Evolutionary conservation across 2,888 invertebrate species (phyloP).

Genomic region (Drosophila rubida): DNA sequence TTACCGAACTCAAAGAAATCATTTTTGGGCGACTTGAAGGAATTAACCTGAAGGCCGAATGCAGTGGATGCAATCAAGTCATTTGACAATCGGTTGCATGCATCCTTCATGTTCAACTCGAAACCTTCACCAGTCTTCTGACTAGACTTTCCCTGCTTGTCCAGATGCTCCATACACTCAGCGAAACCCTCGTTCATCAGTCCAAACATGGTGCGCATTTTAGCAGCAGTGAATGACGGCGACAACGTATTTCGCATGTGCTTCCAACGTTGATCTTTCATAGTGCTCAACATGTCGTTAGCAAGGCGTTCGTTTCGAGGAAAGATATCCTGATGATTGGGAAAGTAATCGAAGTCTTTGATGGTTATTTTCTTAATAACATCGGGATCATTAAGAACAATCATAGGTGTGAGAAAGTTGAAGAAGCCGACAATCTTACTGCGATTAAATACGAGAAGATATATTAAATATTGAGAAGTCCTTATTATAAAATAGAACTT

Average conservation of each 20-base stretch:
- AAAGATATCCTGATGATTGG: slow-evolving; percentile 84
- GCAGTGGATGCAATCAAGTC: slow-evolving; percentile 84
- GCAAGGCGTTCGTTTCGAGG: slow-evolving; percentile 84
- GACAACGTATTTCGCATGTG: slow-evolving; percentile 85
- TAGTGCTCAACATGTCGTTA: slow-evolving; percentile 69
- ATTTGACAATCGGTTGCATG: slow-evolving; percentile 79
- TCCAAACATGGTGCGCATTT: slow-evolving; percentile 85
- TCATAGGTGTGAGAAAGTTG: slow-evolving; percentile 70
- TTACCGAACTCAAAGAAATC: slow-evolving; percentile 85
- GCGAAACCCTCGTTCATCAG: slow-evolving; percentile 75
- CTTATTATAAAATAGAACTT: no score
- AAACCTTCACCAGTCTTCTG: slow-evolving; percentile 33
- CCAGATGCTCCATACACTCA: slow-evolving; percentile 68
- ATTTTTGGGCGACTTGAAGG: slow-evolving; percentile 85
- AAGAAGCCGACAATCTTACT: slow-evolving; percentile 84
- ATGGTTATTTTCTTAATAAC: slow-evolving; percentile 81
- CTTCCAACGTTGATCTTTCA: slow-evolving; percentile 80
- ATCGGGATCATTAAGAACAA: slow-evolving; percentile 81
- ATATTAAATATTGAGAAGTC: no score
- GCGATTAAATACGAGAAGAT: background rate
- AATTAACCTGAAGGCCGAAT: slow-evolving; percentile 85
- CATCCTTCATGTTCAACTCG: slow-evolving; percentile 76
- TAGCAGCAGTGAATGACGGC: slow-evolving; percentile 86
- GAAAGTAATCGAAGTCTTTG: slow-evolving; percentile 83
- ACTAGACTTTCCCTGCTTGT: background rate